These are phyloP conservation scores for Anableps anableps DNA, from an alignment of 2,797 vertebrate species.

Conservation along the genomic window DNA sequence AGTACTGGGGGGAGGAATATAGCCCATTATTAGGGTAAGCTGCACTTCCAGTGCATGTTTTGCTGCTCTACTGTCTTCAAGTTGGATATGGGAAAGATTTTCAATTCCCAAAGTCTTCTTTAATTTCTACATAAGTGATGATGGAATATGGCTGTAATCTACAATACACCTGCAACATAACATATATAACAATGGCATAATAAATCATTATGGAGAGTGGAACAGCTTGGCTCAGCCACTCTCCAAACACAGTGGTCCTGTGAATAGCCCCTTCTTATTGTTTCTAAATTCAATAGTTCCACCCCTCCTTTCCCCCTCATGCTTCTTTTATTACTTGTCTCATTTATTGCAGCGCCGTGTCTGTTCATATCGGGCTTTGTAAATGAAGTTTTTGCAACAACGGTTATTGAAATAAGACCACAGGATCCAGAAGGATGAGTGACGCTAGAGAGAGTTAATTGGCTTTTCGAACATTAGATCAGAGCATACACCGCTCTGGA, in stretches of 20 bases:
- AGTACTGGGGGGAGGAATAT: neutral
- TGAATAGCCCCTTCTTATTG: conserved; percentile 72
- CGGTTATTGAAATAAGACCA: conserved; percentile 79
- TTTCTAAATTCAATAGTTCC: conserved; percentile 75
- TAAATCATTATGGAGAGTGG: conserved; percentile 74
- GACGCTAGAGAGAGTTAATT: conserved; percentile 72
- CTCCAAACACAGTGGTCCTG: conserved; percentile 72
- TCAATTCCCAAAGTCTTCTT: conserved; percentile 42
- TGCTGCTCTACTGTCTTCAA: conserved; percentile 39
- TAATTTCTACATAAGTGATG: conserved; percentile 36
- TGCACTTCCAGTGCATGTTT: conserved; percentile 13
- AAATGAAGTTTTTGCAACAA: conserved; percentile 79
- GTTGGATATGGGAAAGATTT: conserved; percentile 48
- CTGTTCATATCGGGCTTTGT: conserved; percentile 71
- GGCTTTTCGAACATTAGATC: conserved; percentile 63
- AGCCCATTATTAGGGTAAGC: conserved; percentile 18
- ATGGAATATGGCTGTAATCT: conserved; percentile 62
- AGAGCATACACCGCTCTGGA: conserved; percentile 42
- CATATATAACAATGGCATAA: conserved; percentile 70
- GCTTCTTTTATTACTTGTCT: conserved; percentile 78
- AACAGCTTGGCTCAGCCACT: conserved; percentile 41
- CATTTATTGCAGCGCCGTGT: conserved; percentile 73
- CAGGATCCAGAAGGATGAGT: conserved; percentile 74
- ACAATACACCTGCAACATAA: conserved; percentile 58
- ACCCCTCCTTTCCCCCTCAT: conserved; percentile 24